Conservation (phyloP, 1,140 invertebrate species). For the Drosophila sucinea region DNA sequence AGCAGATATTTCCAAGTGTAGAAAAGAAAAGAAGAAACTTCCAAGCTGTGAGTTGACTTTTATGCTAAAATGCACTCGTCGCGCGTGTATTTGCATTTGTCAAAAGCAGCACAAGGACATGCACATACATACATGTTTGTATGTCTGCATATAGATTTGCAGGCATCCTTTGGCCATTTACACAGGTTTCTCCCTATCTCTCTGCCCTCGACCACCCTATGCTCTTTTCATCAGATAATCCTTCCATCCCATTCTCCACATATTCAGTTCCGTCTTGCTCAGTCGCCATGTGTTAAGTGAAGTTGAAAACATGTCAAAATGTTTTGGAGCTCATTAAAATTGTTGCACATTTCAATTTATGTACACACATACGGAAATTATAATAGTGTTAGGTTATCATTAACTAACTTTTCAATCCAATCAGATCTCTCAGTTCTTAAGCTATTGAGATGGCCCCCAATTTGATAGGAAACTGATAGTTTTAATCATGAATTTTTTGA, state of each 20-base stretch:
- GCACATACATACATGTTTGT: slow-evolving; percentile 14
- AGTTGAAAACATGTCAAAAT: slow-evolving; percentile 55
- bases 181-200: neutral
- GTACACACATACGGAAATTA: slow-evolving; percentile 1
- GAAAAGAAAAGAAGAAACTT: slow-evolving; percentile 57
- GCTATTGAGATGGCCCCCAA: no score
- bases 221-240: neutral
- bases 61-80: slow-evolving; percentile 73
- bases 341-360: slow-evolving; percentile 46
- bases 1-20: slow-evolving; percentile 77
- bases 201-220: neutral
- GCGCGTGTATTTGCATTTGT: slow-evolving; percentile 74
- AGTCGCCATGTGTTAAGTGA: slow-evolving; percentile 16
- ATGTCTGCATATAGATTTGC: neutral
- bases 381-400: slow-evolving; percentile 38
- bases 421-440: no score
- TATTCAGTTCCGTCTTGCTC: slow-evolving; percentile 16
- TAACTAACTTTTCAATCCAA: neutral
- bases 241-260: neutral
- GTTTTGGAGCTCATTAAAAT: slow-evolving; percentile 63
- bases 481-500: no score
- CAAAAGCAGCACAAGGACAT: slow-evolving; percentile 64
- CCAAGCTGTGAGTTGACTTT: slow-evolving; percentile 62
- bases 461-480: no score
- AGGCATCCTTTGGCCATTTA: neutral